These are phyloP conservation scores for Eutolmus rufibarbis DNA, from an alignment of 2,888 invertebrate species.

Conservation along the genomic window DNA sequence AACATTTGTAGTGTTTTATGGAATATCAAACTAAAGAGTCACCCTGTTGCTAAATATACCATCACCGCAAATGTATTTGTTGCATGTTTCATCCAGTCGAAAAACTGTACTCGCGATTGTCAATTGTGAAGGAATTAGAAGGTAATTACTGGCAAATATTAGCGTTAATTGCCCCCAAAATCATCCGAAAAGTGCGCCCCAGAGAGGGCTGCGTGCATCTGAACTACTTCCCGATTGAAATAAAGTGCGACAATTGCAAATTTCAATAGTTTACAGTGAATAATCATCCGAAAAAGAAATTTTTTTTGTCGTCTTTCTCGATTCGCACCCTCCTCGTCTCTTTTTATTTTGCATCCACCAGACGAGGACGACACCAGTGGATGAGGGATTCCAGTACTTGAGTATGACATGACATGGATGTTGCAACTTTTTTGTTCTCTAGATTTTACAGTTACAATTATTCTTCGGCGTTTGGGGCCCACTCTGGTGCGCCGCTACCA, in stretches of 20 bases:
- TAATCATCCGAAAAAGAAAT: not conserved
- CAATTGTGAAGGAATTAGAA: slow-evolving; percentile 41
- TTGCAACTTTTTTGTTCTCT: slow-evolving; percentile 5
- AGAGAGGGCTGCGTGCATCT: not conserved
- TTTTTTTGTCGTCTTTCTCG: slow-evolving; percentile 14
- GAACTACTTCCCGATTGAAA: not conserved
- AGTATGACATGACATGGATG: slow-evolving; percentile 7
- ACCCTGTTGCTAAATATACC: not conserved
- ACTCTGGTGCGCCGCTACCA: not conserved
- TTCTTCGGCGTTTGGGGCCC: not conserved
- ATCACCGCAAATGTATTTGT: slow-evolving; percentile 21
- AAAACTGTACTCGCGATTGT: slow-evolving; percentile 47
- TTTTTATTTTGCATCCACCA: slow-evolving; percentile 22
- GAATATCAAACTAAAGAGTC: not conserved
- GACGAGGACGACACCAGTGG: slow-evolving; percentile 24
- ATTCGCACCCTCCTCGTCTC: not conserved
- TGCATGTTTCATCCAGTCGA: slow-evolving; percentile 46
- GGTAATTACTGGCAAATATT: slow-evolving; percentile 28
- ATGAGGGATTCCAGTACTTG: slow-evolving; percentile 36
- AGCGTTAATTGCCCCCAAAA: not conserved
- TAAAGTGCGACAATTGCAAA: slow-evolving; percentile 10
- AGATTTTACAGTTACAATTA: not conserved
- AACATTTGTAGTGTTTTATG: not conserved
- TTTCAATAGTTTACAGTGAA: not conserved
- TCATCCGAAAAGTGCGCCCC: not conserved